Evolutionary conservation across 2,797 vertebrate genomes (phyloP).

Genomic region (Spatula versicolor): DNA sequence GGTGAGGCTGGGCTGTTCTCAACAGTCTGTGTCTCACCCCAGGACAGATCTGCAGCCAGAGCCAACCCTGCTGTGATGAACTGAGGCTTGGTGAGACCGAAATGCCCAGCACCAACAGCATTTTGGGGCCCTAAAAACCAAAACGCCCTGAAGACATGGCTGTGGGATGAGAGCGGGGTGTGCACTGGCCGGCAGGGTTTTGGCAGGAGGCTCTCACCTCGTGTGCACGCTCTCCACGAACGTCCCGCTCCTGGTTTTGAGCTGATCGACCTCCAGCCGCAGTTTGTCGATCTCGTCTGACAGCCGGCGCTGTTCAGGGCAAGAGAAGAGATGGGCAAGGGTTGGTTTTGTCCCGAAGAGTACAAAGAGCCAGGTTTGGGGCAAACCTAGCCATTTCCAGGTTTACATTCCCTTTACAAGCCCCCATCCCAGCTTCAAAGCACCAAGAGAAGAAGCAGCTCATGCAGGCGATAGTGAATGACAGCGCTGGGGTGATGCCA

Average conservation of each 20-base stretch:
- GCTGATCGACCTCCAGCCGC: slow-evolving; percentile 92
- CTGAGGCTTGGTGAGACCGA: not conserved
- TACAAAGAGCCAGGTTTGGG: not conserved
- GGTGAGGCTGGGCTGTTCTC: not conserved
- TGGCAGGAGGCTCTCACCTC: slow-evolving; percentile 77
- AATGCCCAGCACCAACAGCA: not conserved
- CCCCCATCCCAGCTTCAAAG: not conserved
- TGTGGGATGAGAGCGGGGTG: rapidly evolving
- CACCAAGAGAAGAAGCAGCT: not conserved
- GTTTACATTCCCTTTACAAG: not conserved
- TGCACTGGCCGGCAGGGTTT: not conserved
- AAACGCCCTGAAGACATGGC: rapidly evolving
- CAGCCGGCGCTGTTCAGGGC: slow-evolving; percentile 84
- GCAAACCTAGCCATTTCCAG: not conserved
- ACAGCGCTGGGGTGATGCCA: not conserved
- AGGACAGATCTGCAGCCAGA: not conserved
- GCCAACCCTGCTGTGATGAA: not conserved
- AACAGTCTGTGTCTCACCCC: not conserved
- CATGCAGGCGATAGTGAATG: slow-evolving; percentile 1
- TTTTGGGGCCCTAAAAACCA: not conserved
- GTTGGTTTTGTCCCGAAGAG: not conserved
- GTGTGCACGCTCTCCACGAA: slow-evolving; percentile 88
- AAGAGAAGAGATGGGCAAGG: not conserved
- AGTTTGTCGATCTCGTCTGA: slow-evolving; percentile 95
- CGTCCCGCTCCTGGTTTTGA: slow-evolving; percentile 90